Conservation (phyloP, 2,113 vertebrate genomes). For the Misgurnus mizolepis region DNA sequence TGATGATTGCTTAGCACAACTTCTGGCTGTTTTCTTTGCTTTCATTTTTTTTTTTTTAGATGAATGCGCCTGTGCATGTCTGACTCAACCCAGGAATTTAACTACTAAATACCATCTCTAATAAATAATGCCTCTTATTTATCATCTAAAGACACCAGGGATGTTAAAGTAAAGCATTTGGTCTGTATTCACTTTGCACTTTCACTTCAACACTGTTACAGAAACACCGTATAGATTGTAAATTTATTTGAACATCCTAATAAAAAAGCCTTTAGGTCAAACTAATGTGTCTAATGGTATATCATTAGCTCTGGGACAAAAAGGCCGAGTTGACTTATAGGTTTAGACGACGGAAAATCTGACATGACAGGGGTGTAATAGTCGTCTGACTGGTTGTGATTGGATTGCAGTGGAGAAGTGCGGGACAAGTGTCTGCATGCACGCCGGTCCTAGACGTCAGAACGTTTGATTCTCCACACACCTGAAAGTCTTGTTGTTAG, state of each 20-base stretch:
- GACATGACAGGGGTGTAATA: constrained; percentile 23
- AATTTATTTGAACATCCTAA: not conserved
- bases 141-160: not conserved
- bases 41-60: not conserved
- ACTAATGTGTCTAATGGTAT: not conserved
- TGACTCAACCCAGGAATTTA: not conserved
- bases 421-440: constrained; percentile 42
- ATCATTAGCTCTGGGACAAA: constrained; percentile 9
- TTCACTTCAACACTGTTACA: not conserved
- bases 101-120: not conserved
- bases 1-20: constrained; percentile 34
- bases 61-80: not conserved
- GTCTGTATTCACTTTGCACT: not conserved
- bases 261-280: not conserved
- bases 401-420: constrained; percentile 7
- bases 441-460: not conserved
- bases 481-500: constrained; percentile 24
- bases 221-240: not conserved
- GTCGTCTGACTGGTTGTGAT: constrained; percentile 51
- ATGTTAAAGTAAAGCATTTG: not conserved
- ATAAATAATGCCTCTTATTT: not conserved
- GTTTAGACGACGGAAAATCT: constrained; percentile 24
- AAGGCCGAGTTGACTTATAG: constrained; percentile 23
- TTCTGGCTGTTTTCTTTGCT: not conserved
- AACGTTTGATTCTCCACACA: not conserved